phyloP scores from a whole-genome alignment of 2,797 vertebrate species.

The Anisognathus igniventris region DNA sequence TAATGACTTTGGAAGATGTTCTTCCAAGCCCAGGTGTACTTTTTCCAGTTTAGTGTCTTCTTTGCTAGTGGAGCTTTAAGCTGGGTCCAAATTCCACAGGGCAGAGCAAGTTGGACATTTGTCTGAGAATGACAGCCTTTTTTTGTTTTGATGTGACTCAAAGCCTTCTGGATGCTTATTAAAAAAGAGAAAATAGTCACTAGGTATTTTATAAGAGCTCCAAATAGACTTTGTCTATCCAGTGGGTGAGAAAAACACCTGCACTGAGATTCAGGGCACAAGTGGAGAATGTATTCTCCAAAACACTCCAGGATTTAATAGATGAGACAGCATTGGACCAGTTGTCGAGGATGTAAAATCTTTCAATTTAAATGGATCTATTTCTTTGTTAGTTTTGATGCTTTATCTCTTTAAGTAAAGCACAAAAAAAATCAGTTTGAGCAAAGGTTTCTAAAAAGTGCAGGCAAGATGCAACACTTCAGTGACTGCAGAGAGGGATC shows the following conservation, averaged over 20 bases:
- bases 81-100: background rate
- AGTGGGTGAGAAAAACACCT: background rate
- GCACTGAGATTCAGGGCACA: background rate
- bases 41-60: background rate
- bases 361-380: background rate
- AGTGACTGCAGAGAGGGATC: background rate
- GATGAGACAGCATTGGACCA: background rate
- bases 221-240: background rate
- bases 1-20: slow-evolving; percentile 28
- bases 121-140: slow-evolving; percentile 33
- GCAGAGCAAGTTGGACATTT: slow-evolving; percentile 11
- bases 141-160: slow-evolving; percentile 14
- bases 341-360: background rate
- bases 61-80: slow-evolving; percentile 1
- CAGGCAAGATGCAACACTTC: background rate
- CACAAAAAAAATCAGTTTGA: rapidly evolving
- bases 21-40: slow-evolving; percentile 52
- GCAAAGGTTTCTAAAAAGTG: background rate
- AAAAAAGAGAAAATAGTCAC: slow-evolving; percentile 8
- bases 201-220: background rate
- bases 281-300: background rate
- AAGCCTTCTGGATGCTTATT: slow-evolving; percentile 12
- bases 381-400: background rate
- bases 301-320: background rate
- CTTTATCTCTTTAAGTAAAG: background rate